A percentile compares a stretch with the other conserved stretches of the same genome.
Evolutionary conservation across 1,140 invertebrate genomes (phyloP).

Genomic region (Pogonus chalceus): DNA sequence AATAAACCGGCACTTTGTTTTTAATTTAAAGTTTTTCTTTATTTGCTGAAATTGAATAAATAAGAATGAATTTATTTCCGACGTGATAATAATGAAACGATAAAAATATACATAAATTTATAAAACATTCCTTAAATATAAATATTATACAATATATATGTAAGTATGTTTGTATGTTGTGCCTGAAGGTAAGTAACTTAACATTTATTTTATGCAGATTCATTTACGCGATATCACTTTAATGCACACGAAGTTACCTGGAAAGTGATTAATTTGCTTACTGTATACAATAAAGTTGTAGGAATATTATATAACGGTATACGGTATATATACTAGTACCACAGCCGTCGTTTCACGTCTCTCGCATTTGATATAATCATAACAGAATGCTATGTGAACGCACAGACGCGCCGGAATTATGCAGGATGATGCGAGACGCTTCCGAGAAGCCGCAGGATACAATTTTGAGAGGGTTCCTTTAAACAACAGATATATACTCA

Average conservation of each 20-base stretch:
- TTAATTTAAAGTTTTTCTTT: neutral
- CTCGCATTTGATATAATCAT: neutral
- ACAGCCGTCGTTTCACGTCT: too few relatives aligned
- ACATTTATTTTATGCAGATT: constrained; percentile 6
- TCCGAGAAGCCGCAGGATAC: too few relatives aligned
- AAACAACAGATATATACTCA: too few relatives aligned
- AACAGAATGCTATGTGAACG: neutral
- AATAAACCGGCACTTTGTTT: neutral
- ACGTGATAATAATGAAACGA: neutral
- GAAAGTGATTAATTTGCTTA: neutral
- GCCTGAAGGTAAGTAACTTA: too few relatives aligned
- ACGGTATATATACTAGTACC: too few relatives aligned
- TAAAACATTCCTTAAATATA: too few relatives aligned
- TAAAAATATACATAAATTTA: constrained; percentile 2
- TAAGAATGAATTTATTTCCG: neutral
- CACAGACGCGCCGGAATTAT: neutral
- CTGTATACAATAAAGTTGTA: neutral
- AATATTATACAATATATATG: neutral
- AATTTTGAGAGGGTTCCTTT: too few relatives aligned
- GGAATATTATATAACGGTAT: neutral
- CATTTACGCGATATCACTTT: neutral
- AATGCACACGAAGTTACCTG: constrained; percentile 1
- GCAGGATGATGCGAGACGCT: neutral
- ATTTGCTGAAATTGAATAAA: neutral
- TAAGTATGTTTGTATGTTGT: neutral